These are phyloP conservation scores for Halictus ligatus DNA, from an alignment of 2,888 invertebrate species.

Conservation along the genomic window DNA sequence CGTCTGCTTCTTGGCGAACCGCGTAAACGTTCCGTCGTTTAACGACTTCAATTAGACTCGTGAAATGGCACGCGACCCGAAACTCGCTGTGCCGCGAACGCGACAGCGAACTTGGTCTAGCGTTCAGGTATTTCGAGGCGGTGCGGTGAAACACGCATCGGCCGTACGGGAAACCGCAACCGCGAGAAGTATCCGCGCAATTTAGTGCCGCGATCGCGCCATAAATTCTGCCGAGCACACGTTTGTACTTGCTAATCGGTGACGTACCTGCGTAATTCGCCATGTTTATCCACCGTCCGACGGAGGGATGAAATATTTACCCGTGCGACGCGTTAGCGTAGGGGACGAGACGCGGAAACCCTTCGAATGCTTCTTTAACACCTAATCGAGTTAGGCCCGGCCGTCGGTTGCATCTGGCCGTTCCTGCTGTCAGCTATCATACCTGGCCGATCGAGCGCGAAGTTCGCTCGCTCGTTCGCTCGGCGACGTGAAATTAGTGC, in stretches of 20 bases:
- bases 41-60: background rate
- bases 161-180: background rate
- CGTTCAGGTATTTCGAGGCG: background rate
- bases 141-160: background rate
- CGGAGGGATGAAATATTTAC: constrained; percentile 9
- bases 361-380: constrained; percentile 68
- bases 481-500: constrained; percentile 19
- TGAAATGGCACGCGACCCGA: background rate
- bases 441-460: constrained; percentile 60
- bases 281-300: background rate
- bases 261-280: background rate
- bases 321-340: background rate
- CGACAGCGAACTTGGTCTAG: background rate
- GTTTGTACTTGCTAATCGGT: background rate
- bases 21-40: background rate
- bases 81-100: background rate
- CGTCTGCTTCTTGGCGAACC: background rate
- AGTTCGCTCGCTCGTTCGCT: background rate
- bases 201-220: background rate
- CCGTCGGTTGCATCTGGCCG: constrained; percentile 48
- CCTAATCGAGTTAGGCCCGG: constrained; percentile 79
- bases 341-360: constrained; percentile 73
- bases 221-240: background rate
- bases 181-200: background rate
- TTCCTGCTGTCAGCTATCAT: constrained; percentile 62